Conservation (phyloP, 2,888 invertebrate genomes). For the Papilio demoleus region DNA sequence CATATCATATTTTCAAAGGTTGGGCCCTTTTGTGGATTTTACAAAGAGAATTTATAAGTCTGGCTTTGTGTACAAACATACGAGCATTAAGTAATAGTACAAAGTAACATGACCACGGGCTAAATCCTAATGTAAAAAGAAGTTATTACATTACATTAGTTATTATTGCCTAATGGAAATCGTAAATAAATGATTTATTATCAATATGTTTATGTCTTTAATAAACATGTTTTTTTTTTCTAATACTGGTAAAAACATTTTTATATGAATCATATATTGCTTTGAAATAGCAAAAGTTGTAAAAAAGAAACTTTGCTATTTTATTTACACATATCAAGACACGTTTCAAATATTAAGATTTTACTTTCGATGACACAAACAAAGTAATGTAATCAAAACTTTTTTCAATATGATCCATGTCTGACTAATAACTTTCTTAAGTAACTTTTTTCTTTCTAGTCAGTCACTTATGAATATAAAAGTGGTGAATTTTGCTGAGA, state of each 20-base stretch:
- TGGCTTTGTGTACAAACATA: slow-evolving; percentile 19
- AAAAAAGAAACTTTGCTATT: slow-evolving; percentile 6
- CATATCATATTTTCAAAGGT: slow-evolving; percentile 15
- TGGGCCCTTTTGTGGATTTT: slow-evolving; percentile 24
- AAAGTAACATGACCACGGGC: slow-evolving; percentile 32
- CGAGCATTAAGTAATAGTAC: slow-evolving; percentile 27
- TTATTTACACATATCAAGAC: background rate
- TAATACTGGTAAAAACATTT: too few species aligned
- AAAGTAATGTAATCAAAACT: background rate
- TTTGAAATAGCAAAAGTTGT: background rate
- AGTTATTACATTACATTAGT: slow-evolving; percentile 36
- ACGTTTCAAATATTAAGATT: background rate
- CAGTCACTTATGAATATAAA: slow-evolving; percentile 51
- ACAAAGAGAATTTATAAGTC: slow-evolving; percentile 35
- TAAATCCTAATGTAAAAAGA: slow-evolving; percentile 29
- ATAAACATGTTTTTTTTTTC: background rate
- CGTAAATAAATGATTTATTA: slow-evolving; percentile 14
- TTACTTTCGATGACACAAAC: background rate
- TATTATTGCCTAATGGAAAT: slow-evolving; percentile 32
- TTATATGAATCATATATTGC: background rate
- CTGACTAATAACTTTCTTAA: slow-evolving; percentile 22
- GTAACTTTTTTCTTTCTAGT: slow-evolving; percentile 36
- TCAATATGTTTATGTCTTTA: slow-evolving; percentile 6
- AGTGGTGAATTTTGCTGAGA: slow-evolving; percentile 47
- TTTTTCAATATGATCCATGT: slow-evolving; percentile 4